phyloP scores from a whole-genome alignment of 2,888 invertebrate species.

The Stenodera caucasica region DNA sequence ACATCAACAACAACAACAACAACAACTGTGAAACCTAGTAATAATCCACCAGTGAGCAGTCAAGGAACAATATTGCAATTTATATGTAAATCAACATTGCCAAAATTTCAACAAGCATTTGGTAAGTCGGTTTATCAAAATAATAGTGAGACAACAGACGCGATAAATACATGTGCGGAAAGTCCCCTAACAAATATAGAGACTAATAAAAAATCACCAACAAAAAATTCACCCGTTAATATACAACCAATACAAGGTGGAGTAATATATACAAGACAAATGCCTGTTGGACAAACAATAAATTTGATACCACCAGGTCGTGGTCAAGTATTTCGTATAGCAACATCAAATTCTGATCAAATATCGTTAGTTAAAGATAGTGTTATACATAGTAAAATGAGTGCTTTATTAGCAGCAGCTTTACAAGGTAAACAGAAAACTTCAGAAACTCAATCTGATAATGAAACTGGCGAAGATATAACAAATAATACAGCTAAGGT shows the following conservation, averaged over 20 bases:
- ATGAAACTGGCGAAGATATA: slow-evolving; percentile 37
- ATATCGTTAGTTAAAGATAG: slow-evolving; percentile 55
- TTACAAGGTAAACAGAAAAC: slow-evolving; percentile 52
- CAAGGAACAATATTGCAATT: slow-evolving; percentile 60
- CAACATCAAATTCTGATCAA: slow-evolving; percentile 53
- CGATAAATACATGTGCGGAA: slow-evolving; percentile 30
- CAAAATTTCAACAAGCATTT: slow-evolving; percentile 79
- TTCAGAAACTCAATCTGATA: slow-evolving; percentile 35
- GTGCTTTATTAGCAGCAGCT: slow-evolving; percentile 56
- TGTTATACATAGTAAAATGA: slow-evolving; percentile 57
- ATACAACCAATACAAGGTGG: slow-evolving; percentile 67
- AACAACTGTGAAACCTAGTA: slow-evolving; percentile 36
- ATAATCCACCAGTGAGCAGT: slow-evolving; percentile 39
- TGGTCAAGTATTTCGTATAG: slow-evolving; percentile 54
- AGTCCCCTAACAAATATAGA: slow-evolving; percentile 29
- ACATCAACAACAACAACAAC: slow-evolving; percentile 34
- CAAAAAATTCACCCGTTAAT: slow-evolving; percentile 60
- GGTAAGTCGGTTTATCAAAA: slow-evolving; percentile 69
- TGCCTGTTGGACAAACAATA: slow-evolving; percentile 66
- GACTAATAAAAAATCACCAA: slow-evolving; percentile 52
- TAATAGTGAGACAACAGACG: slow-evolving; percentile 39
- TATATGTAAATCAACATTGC: slow-evolving; percentile 66
- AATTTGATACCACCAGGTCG: slow-evolving; percentile 59
- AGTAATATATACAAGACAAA: slow-evolving; percentile 73
- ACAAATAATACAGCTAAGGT: slow-evolving; percentile 33